Evolutionary conservation across 1,140 invertebrate genomes (phyloP).

Genomic region (Proales similis): DNA sequence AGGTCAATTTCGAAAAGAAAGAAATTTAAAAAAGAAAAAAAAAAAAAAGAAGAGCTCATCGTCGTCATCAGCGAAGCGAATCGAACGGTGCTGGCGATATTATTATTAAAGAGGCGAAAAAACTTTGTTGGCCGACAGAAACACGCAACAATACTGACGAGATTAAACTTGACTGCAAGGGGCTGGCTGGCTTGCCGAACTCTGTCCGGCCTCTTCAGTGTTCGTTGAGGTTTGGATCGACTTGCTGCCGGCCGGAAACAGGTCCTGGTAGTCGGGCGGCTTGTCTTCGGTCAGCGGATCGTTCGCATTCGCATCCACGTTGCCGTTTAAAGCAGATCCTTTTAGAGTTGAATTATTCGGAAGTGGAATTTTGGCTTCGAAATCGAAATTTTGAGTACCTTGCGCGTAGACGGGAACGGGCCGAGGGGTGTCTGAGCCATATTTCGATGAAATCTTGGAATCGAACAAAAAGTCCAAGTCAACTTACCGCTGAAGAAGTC

Average conservation of each 20-base stretch:
- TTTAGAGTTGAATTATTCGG: constrained; percentile 1
- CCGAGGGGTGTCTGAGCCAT: not conserved
- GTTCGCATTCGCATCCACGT: not conserved
- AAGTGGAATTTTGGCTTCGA: not conserved
- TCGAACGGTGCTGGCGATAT: too few relatives aligned
- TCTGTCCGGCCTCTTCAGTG: too few relatives aligned
- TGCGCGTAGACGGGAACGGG: not conserved
- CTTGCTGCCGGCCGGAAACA: constrained; percentile 8
- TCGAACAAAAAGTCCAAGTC: not conserved
- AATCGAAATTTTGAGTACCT: not conserved
- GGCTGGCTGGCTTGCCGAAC: too few relatives aligned
- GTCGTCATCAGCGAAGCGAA: too few relatives aligned
- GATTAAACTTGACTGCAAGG: too few relatives aligned
- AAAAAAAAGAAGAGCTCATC: too few relatives aligned
- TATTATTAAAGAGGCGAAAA: too few relatives aligned
- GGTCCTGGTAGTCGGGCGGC: constrained; percentile 17
- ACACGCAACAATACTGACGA: too few relatives aligned
- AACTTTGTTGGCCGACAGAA: too few relatives aligned
- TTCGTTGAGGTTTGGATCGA: too few relatives aligned
- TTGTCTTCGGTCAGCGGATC: constrained; percentile 28
- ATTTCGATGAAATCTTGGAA: not conserved
- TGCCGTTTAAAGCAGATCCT: not conserved
- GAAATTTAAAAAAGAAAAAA: too few relatives aligned
- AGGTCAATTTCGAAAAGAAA: too few relatives aligned
- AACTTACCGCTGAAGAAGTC: constrained; percentile 11